Percentiles rank a stretch among this genome's conserved stretches.
phyloP scores from a whole-genome alignment of 2,888 invertebrate species.

The Amblyjoppa fuscipennis region DNA sequence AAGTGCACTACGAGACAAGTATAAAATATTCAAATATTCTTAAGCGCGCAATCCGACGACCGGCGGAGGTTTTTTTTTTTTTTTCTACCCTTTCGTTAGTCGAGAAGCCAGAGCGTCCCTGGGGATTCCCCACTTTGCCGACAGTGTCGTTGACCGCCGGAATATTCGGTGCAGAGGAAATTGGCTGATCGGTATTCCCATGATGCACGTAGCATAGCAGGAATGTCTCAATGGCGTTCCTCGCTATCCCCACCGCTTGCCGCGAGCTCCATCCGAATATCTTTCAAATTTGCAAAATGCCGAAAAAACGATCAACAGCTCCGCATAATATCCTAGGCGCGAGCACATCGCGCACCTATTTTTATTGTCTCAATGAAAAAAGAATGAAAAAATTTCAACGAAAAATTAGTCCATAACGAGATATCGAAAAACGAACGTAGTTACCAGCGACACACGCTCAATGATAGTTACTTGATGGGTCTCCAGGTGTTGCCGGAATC shows the following conservation, averaged over 20 bases:
- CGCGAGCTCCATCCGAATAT: background rate
- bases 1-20: background rate
- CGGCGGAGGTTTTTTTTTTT: background rate
- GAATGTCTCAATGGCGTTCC: constrained; percentile 24
- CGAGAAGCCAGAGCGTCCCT: background rate
- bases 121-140: background rate
- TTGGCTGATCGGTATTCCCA: constrained; percentile 17
- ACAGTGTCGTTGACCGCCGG: background rate
- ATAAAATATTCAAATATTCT: constrained; percentile 24
- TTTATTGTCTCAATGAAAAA: too few species aligned
- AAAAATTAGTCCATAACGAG: background rate
- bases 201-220: background rate
- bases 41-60: constrained; percentile 14
- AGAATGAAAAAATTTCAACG: background rate
- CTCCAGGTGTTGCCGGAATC: constrained; percentile 86
- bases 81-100: background rate
- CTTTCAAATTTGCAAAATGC: background rate
- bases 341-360: too few species aligned
- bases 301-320: too few species aligned
- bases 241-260: background rate
- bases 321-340: too few species aligned
- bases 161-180: background rate
- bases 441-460: background rate
- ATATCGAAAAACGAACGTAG: background rate
- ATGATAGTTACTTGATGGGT: constrained; percentile 34